These are phyloP conservation scores for Synanthedon myopaeformis DNA, from an alignment of 2,888 invertebrate species.

Conservation along the genomic window DNA sequence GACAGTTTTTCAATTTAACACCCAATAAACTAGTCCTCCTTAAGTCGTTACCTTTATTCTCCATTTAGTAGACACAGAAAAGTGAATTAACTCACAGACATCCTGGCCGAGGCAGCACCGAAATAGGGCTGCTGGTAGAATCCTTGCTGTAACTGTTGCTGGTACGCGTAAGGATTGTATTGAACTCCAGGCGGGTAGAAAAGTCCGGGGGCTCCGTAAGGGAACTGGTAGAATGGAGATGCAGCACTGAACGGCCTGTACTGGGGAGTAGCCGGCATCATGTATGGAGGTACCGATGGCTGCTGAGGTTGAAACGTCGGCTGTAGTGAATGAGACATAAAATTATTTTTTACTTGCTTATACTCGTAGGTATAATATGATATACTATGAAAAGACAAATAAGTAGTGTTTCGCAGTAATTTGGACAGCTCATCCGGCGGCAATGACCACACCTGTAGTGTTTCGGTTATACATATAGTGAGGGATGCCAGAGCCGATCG, in stretches of 20 bases:
- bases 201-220: constrained; percentile 46
- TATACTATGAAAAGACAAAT: too few relatives aligned
- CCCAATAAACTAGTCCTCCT: too few relatives aligned
- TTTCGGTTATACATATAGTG: too few relatives aligned
- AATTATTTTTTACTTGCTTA: too few relatives aligned
- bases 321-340: constrained; percentile 13
- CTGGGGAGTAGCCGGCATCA: constrained; percentile 41
- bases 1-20: too few relatives aligned
- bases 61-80: neutral
- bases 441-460: too few relatives aligned
- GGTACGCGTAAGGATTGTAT: constrained; percentile 57
- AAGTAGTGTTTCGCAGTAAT: too few relatives aligned
- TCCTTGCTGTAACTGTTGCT: constrained; percentile 40
- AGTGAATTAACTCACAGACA: constrained; percentile 59
- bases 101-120: constrained; percentile 49
- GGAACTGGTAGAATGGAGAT: constrained; percentile 61
- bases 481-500: too few relatives aligned
- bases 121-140: constrained; percentile 49
- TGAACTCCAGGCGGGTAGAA: constrained; percentile 45
- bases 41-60: neutral
- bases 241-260: constrained; percentile 58
- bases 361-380: too few relatives aligned
- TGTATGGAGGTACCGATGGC: constrained; percentile 34
- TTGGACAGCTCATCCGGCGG: too few relatives aligned
- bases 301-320: constrained; percentile 26